Base-by-base conservation (phyloP, 2,113 vertebrate genomes). In the Oryzias melastigma region DNA sequence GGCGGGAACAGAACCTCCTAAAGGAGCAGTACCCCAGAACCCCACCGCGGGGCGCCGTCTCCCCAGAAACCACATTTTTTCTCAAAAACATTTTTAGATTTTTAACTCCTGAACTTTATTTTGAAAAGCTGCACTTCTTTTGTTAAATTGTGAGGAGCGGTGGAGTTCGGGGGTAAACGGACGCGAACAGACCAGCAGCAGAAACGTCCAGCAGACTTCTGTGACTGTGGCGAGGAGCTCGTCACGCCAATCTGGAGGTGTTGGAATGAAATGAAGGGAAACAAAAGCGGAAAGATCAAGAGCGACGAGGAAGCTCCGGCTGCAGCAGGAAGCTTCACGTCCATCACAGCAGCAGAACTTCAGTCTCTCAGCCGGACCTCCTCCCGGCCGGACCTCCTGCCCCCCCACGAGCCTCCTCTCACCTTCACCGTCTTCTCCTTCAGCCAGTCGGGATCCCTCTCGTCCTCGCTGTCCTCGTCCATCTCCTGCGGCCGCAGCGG, bases 401-500 rank as follows among this genome's bases (percentile, higher is more conserved):
- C 50, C 4, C 49, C 4, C 46, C 3, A 0, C 17, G 1, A 13
- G 16, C 51, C 27, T 5, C 0, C 4, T 48, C 73, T 4, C 0
- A 98, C 96, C 82, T 95, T 98, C 54, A 92, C 91, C 0, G 97
- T 98, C 91, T 99, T 99, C 90, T 99, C 97, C 76, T 92, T 83
- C 19, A 99, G 93, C 97, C 97, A 99, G 41, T 98, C 95, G 0
- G 97, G 97, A 83, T 99, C 96, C 57, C 95, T 89, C 67, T 99
- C 96, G 22, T 99, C 97, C 85, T 99, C 97, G 40, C 97, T 99
- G 81, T 99, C 97, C 80, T 94, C 92, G 58, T 98, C 97, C 97
- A 99, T 97, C 84, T 98, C 97, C 86, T 98, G 96, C 4, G 96
- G 94, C 7, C 96, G 90, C 1, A 97, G 94, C 3, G 97, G 97